phyloP scores from a whole-genome alignment of 2,888 invertebrate species.

The Drosophila infuscata region DNA sequence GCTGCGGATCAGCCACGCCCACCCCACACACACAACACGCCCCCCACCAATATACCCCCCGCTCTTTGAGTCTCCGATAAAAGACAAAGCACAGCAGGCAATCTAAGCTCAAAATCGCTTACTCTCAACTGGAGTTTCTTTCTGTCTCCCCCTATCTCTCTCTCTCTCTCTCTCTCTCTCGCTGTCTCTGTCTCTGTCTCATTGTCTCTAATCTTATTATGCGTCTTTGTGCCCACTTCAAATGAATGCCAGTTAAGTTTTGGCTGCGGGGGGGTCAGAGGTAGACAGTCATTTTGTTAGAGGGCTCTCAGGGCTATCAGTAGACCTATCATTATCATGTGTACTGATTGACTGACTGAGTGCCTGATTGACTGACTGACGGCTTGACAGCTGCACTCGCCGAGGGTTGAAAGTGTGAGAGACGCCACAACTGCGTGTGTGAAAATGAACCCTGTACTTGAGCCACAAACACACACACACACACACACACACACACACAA shows the following conservation, averaged over 20 bases:
- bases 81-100: slow-evolving; percentile 47
- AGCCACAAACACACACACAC: background rate
- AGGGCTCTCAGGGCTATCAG: slow-evolving; percentile 40
- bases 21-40: background rate
- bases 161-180: background rate
- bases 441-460: background rate
- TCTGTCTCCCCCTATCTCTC: background rate
- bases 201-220: slow-evolving; percentile 65
- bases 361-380: slow-evolving; percentile 42
- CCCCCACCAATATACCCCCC: background rate
- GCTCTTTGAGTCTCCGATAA: background rate
- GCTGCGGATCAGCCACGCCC: slow-evolving; percentile 56
- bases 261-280: background rate
- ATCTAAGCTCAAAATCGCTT: slow-evolving; percentile 48
- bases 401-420: slow-evolving; percentile 22
- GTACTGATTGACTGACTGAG: slow-evolving; percentile 51
- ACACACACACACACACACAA: too few species aligned
- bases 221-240: slow-evolving; percentile 67
- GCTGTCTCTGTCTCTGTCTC: background rate
- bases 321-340: slow-evolving; percentile 55
- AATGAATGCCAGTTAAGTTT: slow-evolving; percentile 49
- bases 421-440: slow-evolving; percentile 13
- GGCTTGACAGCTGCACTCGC: slow-evolving; percentile 46
- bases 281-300: slow-evolving; percentile 29
- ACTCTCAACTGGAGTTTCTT: slow-evolving; percentile 12